Evolutionary conservation across 2,797 vertebrate genomes (phyloP).

Genomic region (Lagodon rhomboides): DNA sequence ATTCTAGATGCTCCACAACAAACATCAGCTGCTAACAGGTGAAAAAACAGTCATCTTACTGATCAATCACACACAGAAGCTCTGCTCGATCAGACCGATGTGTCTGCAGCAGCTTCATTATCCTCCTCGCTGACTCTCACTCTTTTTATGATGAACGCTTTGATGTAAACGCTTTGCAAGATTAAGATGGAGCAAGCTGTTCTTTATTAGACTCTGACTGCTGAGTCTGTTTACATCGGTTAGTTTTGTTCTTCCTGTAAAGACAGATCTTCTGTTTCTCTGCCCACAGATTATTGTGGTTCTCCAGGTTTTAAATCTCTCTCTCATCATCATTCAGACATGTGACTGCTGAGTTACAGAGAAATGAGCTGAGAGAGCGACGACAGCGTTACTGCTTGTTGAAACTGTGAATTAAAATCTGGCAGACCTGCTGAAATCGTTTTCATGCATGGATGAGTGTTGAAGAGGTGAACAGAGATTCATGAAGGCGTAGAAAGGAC

Average conservation of each 20-base stretch:
- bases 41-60: neutral
- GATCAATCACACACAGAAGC: neutral
- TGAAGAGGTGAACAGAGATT: conserved; percentile 30
- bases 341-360: neutral
- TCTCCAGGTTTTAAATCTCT: conserved; percentile 1
- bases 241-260: conserved; percentile 10
- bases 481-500: neutral
- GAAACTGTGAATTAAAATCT: conserved; percentile 30
- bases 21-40: neutral
- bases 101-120: conserved; percentile 9
- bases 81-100: neutral
- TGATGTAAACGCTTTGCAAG: conserved; percentile 28
- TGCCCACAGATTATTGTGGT: neutral
- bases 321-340: conserved; percentile 11
- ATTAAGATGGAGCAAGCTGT: conserved; percentile 25
- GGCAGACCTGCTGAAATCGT: conserved; percentile 24
- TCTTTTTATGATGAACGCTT: conserved; percentile 22
- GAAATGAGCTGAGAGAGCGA: neutral
- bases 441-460: conserved; percentile 31
- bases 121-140: conserved; percentile 14
- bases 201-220: conserved; percentile 16
- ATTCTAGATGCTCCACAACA: neutral
- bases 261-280: conserved; percentile 13
- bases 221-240: conserved; percentile 24
- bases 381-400: neutral